A percentile compares a stretch with the other conserved stretches of the same genome.
These are phyloP conservation scores for Pollimyrus isidori DNA, from an alignment of 2,113 vertebrate genomes.

Conservation along the genomic window DNA sequence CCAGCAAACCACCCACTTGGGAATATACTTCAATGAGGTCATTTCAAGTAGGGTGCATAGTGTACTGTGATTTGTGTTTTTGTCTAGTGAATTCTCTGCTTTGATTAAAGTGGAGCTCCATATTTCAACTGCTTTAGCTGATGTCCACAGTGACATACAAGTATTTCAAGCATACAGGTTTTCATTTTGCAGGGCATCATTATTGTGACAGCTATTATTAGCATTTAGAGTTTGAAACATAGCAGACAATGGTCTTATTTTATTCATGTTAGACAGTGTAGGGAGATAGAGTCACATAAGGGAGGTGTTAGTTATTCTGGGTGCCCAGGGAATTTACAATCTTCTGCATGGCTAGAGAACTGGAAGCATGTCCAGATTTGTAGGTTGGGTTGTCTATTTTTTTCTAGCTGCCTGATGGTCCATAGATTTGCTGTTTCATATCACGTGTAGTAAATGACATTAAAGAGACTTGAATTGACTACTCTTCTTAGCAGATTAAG, in stretches of 20 bases:
- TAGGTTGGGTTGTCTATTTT: neutral
- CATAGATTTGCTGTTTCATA: neutral
- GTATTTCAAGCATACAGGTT: neutral
- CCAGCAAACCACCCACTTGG: neutral
- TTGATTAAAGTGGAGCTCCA: neutral
- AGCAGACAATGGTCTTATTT: neutral
- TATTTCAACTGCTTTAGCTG: neutral
- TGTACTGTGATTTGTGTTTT: neutral
- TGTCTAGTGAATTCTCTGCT: neutral
- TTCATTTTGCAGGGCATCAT: neutral
- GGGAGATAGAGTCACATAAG: neutral
- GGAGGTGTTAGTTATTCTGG: neutral
- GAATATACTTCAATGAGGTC: neutral
- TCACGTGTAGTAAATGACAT: neutral
- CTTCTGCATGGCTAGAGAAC: too few relatives aligned
- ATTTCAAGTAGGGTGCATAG: neutral
- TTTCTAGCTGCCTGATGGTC: neutral
- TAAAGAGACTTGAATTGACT: neutral
- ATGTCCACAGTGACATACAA: neutral
- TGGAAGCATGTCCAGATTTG: neutral
- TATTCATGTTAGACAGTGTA: neutral
- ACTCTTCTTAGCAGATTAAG: neutral
- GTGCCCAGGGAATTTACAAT: neutral
- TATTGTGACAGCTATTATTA: neutral
- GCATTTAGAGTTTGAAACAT: neutral